phyloP scores from a whole-genome alignment of 2,113 vertebrate species.

The Irena cyanogastra region DNA sequence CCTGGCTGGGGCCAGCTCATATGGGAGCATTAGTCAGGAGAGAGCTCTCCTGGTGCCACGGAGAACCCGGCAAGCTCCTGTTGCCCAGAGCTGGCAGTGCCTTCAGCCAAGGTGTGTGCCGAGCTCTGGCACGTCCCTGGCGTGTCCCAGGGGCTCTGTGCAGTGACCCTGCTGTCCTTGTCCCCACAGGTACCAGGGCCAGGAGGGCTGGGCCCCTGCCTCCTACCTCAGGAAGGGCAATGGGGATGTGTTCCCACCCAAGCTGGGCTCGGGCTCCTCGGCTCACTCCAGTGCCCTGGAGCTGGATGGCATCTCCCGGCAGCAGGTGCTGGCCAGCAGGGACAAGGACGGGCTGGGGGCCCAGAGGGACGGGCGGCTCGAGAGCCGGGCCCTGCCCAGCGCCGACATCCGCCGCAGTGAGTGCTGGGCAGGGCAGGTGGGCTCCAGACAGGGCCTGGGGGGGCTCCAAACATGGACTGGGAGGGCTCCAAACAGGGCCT shows the following conservation, averaged over 20 bases:
- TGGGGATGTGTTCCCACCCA: slow-evolving; percentile 79
- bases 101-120: rapidly evolving
- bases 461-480: not conserved
- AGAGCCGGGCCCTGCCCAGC: slow-evolving; percentile 61
- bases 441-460: not conserved
- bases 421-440: not conserved
- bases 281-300: slow-evolving; percentile 81
- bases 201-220: slow-evolving; percentile 96
- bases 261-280: slow-evolving; percentile 75
- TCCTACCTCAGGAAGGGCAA: slow-evolving; percentile 90
- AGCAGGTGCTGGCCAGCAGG: slow-evolving; percentile 62
- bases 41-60: not conserved
- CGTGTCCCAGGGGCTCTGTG: rapidly evolving
- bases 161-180: not conserved
- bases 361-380: slow-evolving; percentile 73
- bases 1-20: not conserved
- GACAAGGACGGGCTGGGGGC: slow-evolving; percentile 76
- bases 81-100: not conserved
- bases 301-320: slow-evolving; percentile 82
- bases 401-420: slow-evolving; percentile 82
- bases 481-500: not conserved
- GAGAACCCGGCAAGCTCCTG: not conserved
- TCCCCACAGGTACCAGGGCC: slow-evolving; percentile 83
- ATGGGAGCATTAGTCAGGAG: not conserved
- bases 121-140: rapidly evolving